Evolutionary conservation across 1,140 invertebrate genomes (phyloP).

Genomic region (Drosophila watanabei): DNA sequence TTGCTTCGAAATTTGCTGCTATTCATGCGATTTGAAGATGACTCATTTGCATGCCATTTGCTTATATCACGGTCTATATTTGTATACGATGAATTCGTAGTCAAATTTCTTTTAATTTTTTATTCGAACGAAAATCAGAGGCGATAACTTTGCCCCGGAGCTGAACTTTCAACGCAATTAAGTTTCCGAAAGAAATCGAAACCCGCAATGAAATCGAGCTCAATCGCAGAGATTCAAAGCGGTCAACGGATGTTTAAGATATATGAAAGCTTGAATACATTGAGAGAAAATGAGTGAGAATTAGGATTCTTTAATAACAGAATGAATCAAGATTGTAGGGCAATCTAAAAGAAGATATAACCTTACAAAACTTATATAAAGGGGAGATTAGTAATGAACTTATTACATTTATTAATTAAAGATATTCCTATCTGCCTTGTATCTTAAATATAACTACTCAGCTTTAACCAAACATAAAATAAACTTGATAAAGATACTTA

Average conservation of each 20-base stretch:
- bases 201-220: constrained; percentile 35
- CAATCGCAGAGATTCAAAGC: constrained; percentile 13
- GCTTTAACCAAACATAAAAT: neutral
- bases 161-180: constrained; percentile 68
- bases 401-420: neutral
- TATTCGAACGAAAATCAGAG: constrained; percentile 34
- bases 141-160: constrained; percentile 12
- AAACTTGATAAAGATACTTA: neutral
- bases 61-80: constrained; percentile 47
- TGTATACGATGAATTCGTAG: constrained; percentile 2
- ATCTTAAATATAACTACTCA: neutral
- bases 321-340: neutral
- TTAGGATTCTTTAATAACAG: neutral
- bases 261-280: neutral
- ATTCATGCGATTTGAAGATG: constrained; percentile 47
- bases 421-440: too few relatives aligned
- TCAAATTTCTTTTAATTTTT: constrained; percentile 28
- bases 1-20: constrained; percentile 32
- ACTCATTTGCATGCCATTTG: constrained; percentile 76
- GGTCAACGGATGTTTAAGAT: constrained; percentile 9
- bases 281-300: neutral
- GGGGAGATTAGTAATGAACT: neutral
- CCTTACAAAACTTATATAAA: neutral
- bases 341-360: neutral
- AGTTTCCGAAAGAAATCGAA: constrained; percentile 60